Evolutionary conservation across 1,140 invertebrate genomes (phyloP).

Genomic region (Drosophila chauvacae): DNA sequence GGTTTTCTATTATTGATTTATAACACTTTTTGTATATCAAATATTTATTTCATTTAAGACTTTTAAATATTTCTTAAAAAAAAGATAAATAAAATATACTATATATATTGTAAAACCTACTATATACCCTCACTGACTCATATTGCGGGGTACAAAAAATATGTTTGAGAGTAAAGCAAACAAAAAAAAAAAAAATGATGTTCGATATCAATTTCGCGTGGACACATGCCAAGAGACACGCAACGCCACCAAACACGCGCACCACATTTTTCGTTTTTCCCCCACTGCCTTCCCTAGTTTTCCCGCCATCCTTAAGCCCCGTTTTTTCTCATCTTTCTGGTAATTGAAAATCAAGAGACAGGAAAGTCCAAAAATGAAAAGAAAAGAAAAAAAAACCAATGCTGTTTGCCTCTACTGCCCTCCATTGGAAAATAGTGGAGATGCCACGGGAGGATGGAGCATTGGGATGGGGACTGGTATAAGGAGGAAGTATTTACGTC

Average conservation of each 20-base stretch:
- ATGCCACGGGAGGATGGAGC: constrained; percentile 19
- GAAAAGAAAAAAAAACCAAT: constrained; percentile 7
- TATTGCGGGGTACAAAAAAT: constrained; percentile 23
- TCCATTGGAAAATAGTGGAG: constrained; percentile 48
- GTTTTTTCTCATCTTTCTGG: neutral
- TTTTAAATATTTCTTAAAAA: neutral
- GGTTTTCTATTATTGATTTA: too few species aligned
- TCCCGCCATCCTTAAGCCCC: constrained; percentile 1
- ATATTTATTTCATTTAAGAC: too few species aligned
- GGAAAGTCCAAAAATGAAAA: constrained; percentile 17
- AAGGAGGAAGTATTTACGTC: constrained; percentile 59
- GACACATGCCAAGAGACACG: constrained; percentile 81
- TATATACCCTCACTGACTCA: neutral
- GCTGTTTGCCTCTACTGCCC: constrained; percentile 52
- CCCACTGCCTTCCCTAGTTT: neutral
- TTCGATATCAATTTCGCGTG: constrained; percentile 82
- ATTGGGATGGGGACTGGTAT: neutral
- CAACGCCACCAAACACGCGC: constrained; percentile 81
- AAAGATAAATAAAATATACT: neutral
- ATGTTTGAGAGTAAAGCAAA: constrained; percentile 36
- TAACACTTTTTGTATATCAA: too few species aligned
- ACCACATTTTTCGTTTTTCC: constrained; percentile 57
- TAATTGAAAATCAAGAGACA: constrained; percentile 38
- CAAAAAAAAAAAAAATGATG: constrained; percentile 77
- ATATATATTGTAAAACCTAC: neutral